Evolutionary conservation across 2,797 vertebrate species (phyloP), one percentile per base, ranked within the genome.

Genomic region (Prunella strophiata): DNA sequence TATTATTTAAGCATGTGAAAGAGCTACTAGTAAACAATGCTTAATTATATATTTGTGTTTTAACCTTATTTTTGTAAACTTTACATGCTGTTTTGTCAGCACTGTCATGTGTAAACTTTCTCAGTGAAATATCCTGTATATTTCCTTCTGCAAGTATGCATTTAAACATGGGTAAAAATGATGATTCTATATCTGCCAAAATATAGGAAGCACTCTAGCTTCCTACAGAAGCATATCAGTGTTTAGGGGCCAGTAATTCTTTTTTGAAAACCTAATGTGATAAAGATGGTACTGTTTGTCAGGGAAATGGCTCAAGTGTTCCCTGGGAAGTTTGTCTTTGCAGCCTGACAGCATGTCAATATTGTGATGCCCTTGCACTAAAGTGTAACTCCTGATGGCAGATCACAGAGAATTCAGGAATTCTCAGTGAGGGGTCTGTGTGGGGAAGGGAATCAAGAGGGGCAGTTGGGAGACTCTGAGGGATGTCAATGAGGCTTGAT

Each of bases 21-120:
- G 50, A 68, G 17, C 36, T 71, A 34, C 40, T 92, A 80, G 34
- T n/a, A 80, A 88, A 58, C 50, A n/a, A 19, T 38, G 13, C 36
- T 78, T 76, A 26, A n/a, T 36, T 83, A 21, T 42, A 36, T 80
- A 13, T 27, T 36, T 58, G 23, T 75, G 13, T 65, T 72, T 88
- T 52, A 78, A 66, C 13, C 9, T 68, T 80, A 36, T 67, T 81
- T 94, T 91, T 91, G 38, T 75, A 34, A 34, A 75, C 26, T 91
- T 74, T 93, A 16, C n/a, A 27, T 54, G 48, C 29, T 43, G 14
- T 88, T 85, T 40, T 30, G 59, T 84, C 51, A 96, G 36, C 32
- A 34, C 40, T 86, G 43, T 12, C 6, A 5, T 2, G 14, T 72
- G 7, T 78, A 16, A 72, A 70, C 17, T n/a, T 83, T 30, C 73